Evolutionary conservation across 2,888 invertebrate genomes (phyloP).

Genomic region (Spicauda simplicius): DNA sequence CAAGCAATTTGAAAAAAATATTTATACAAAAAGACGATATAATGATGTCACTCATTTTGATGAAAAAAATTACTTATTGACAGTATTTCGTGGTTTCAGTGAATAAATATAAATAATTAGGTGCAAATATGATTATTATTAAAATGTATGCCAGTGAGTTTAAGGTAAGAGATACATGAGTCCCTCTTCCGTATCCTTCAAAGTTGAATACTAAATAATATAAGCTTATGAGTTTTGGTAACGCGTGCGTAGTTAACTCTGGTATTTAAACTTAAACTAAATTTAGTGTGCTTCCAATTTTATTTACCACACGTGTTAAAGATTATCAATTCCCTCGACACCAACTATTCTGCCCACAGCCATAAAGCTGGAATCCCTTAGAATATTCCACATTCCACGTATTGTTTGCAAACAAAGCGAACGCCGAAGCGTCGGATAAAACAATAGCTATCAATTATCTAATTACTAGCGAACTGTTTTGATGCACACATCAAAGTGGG

Average conservation of each 20-base stretch:
- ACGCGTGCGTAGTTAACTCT: not conserved
- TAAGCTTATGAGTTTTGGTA: no score
- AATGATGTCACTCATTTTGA: no score
- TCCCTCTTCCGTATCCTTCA: no score
- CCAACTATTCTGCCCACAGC: not conserved
- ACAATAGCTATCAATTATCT: conserved; percentile 51
- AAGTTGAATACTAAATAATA: no score
- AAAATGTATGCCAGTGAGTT: no score
- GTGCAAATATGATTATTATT: no score
- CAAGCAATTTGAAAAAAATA: no score
- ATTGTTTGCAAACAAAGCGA: conserved; percentile 41
- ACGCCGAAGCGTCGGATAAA: conserved; percentile 38
- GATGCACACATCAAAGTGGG: not conserved
- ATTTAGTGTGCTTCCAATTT: not conserved
- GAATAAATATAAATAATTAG: no score
- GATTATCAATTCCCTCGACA: not conserved
- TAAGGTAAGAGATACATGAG: no score
- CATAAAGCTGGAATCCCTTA: conserved; percentile 5
- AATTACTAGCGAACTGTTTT: conserved; percentile 38
- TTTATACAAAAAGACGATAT: no score
- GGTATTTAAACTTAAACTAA: not conserved
- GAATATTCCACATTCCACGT: conserved; percentile 12
- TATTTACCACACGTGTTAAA: not conserved
- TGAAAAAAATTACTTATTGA: no score
- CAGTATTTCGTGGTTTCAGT: no score